These are phyloP conservation scores for Cynoglossus semilaevis DNA, from an alignment of 2,113 vertebrate genomes.

Conservation along the genomic window DNA sequence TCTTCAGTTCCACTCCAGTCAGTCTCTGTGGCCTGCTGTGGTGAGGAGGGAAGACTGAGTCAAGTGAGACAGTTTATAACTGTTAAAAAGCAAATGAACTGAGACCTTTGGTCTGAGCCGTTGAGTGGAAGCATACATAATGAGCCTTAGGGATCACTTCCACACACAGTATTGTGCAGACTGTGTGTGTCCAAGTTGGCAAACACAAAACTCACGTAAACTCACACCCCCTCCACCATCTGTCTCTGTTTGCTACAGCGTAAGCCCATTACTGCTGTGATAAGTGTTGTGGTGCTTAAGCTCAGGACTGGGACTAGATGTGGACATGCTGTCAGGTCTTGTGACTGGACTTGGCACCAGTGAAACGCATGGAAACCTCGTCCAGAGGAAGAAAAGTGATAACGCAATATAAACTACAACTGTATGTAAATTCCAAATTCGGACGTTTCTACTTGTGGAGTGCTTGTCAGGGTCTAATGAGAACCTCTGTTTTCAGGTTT, in stretches of 20 bases:
- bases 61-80: conserved; percentile 74
- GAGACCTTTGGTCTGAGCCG: conserved; percentile 67
- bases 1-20: conserved; percentile 29
- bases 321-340: no score
- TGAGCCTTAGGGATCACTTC: conserved; percentile 64
- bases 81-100: conserved; percentile 73
- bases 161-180: conserved; percentile 5
- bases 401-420: no score
- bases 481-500: no score
- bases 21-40: conserved; percentile 20
- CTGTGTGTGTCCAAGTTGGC: conserved; percentile 43
- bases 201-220: conserved; percentile 45
- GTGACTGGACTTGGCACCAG: no score
- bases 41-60: conserved; percentile 56
- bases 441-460: no score
- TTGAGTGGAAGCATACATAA: conserved; percentile 61
- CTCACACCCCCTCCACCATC: conserved; percentile 61
- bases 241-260: conserved; percentile 69
- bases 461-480: no score
- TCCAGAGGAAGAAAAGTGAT: no score
- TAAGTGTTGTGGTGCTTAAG: no score
- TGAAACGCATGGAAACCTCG: no score
- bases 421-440: no score
- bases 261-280: conserved; percentile 62
- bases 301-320: no score